Base-by-base conservation (phyloP, 2,888 invertebrate genomes). In the Gnatocerus cornutus region DNA sequence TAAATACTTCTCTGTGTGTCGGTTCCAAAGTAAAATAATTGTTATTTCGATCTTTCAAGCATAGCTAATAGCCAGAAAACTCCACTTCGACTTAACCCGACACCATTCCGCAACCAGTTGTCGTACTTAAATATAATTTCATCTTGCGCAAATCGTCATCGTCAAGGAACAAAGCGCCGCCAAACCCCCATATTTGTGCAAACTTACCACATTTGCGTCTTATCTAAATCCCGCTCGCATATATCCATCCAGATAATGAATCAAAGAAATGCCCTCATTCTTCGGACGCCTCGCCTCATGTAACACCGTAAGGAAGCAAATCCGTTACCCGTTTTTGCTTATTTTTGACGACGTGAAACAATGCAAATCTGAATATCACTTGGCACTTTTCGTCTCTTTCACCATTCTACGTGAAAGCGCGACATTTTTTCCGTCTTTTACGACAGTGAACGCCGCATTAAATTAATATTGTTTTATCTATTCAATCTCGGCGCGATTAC, bases 381-480 rank as follows among this genome's bases (percentile, higher is more conserved):
- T 52, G 50, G 16, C 39, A 29, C 43, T 58, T 58, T 61, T 48
- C 21, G 48, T 7, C 8, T 69, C 43, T 69, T 58, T 70, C 48
- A 43, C 53, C n/a, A 33, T 55, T 16, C 16, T 7, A 29, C 27
- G 70, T 70, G 70, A 69, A 69, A 69, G 69, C 46, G 14, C 46
- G 14, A 64, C 63, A 55, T 68, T 68, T 68, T 27, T 45, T 21
- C 21, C 21, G 69, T 64, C 53, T 66, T 67, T 67, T 70, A 62
- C 55, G 50, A 46, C 48, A 70, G 70, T 62, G 70, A 70, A 67
- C 45, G 69, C 65, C 46, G 61, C 13, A 56, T 48, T 41, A 68
- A 59, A 59, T 69, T 59, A 69, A 69, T 69, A 69, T 69, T 69
- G 69, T 69, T 52, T 69, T 69, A 69, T 69, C 69, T 59, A 58